Evolutionary conservation across 2,888 invertebrate species (phyloP).

Genomic region (Andrena praecox): DNA sequence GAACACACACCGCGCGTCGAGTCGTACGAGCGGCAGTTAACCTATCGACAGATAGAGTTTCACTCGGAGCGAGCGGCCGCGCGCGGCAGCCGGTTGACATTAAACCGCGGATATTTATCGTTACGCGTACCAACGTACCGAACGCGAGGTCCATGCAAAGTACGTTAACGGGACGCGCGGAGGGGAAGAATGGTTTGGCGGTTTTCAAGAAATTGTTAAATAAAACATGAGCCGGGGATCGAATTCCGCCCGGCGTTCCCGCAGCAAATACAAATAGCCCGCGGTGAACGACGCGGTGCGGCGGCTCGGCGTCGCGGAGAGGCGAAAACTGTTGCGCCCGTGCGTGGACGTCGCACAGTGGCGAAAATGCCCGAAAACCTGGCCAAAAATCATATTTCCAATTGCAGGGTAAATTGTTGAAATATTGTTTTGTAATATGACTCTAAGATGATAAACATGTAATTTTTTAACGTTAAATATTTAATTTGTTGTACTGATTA

Average conservation of each 20-base stretch:
- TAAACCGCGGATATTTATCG: slow-evolving; percentile 61
- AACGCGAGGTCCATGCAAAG: slow-evolving; percentile 24
- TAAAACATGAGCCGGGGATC: slow-evolving; percentile 38
- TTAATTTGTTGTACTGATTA: no score
- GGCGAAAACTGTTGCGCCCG: slow-evolving; percentile 33
- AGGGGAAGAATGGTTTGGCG: neutral
- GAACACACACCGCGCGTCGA: slow-evolving; percentile 24
- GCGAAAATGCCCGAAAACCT: no score
- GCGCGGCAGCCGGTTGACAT: slow-evolving; percentile 49
- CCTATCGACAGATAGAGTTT: slow-evolving; percentile 74
- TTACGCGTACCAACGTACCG: slow-evolving; percentile 31
- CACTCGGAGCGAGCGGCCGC: slow-evolving; percentile 51
- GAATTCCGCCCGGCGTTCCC: slow-evolving; percentile 17
- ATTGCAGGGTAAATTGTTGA: no score
- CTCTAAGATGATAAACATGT: no score
- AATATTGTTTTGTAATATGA: no score
- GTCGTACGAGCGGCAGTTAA: slow-evolving; percentile 62
- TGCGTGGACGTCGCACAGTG: no score
- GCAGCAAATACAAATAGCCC: slow-evolving; percentile 25
- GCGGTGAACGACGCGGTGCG: neutral
- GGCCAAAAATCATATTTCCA: no score
- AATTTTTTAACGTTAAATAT: no score
- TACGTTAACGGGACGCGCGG: neutral
- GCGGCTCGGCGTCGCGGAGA: neutral
- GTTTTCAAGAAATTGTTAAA: slow-evolving; percentile 42